Conservation (phyloP, 1,140 invertebrate genomes). For the Euglossa dilemma region DNA sequence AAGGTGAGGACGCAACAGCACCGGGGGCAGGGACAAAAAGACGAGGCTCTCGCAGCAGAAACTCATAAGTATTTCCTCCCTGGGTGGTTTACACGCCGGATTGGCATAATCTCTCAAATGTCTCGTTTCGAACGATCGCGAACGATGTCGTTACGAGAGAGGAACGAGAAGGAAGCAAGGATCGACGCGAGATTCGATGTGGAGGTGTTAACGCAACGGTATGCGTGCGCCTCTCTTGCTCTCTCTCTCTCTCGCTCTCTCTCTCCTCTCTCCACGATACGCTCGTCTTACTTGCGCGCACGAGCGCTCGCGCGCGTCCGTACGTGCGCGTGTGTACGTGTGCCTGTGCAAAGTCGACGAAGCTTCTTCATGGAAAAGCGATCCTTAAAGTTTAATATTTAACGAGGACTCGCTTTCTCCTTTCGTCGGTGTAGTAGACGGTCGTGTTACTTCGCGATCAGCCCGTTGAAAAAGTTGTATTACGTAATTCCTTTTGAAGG, state of each 20-base stretch:
- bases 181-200: not conserved
- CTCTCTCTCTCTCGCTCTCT: not conserved
- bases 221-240: not conserved
- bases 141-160: slow-evolving; percentile 72
- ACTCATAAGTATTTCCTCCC: slow-evolving; percentile 46
- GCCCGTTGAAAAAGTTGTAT: slow-evolving; percentile 72
- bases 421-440: slow-evolving; percentile 32
- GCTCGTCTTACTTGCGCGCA: not conserved
- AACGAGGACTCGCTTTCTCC: slow-evolving; percentile 71
- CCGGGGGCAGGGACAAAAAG: not conserved
- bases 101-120: slow-evolving; percentile 81
- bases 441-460: slow-evolving; percentile 46
- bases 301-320: not conserved
- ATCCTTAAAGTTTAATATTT: slow-evolving; percentile 80
- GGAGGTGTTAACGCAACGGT: not conserved
- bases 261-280: too few species aligned
- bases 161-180: slow-evolving; percentile 46
- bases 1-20: not conserved
- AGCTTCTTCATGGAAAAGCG: slow-evolving; percentile 48
- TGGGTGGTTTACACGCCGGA: slow-evolving; percentile 61
- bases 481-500: slow-evolving; percentile 81
- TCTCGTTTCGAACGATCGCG: slow-evolving; percentile 78
- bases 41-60: slow-evolving; percentile 5
- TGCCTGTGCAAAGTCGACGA: slow-evolving; percentile 41
- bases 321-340: not conserved